Evolutionary conservation across 2,888 invertebrate genomes (phyloP).

Genomic region (Rhamnusium bicolor): DNA sequence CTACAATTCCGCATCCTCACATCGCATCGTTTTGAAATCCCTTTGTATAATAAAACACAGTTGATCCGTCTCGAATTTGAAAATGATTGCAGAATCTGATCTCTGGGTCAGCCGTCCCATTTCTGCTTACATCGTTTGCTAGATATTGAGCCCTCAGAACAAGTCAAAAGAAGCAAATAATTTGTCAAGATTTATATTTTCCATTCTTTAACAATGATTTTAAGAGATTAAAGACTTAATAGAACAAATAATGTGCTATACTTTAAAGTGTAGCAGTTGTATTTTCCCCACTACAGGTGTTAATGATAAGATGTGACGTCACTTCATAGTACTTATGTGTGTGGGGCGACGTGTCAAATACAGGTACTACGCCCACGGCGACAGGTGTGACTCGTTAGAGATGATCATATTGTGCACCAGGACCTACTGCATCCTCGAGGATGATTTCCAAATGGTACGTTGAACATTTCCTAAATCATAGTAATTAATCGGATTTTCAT

Average conservation of each 20-base stretch:
- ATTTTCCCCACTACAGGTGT: conserved; percentile 63
- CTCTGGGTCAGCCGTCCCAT: background rate
- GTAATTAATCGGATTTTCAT: background rate
- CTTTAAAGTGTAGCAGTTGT: conserved; percentile 26
- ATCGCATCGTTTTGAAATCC: too few relatives aligned
- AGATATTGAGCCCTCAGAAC: background rate
- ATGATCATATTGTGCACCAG: conserved; percentile 36
- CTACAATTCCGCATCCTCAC: too few relatives aligned
- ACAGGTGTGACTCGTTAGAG: conserved; percentile 51
- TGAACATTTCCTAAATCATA: background rate
- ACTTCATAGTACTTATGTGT: conserved; percentile 63
- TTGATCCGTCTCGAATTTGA: background rate
- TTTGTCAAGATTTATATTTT: background rate
- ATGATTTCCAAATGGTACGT: conserved; percentile 12
- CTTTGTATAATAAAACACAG: background rate
- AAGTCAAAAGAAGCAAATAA: background rate
- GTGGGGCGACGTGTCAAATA: conserved; percentile 64
- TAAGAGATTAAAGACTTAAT: conserved; percentile 31
- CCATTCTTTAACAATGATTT: conserved; percentile 28
- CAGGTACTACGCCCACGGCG: conserved; percentile 63
- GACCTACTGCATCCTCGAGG: conserved; percentile 28
- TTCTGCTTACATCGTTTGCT: background rate
- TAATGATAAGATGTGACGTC: conserved; percentile 65
- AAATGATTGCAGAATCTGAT: background rate
- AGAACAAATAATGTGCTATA: conserved; percentile 25